These are phyloP conservation scores for Peromyscus attwateri DNA, from an alignment of 2,797 vertebrate genomes.

Conservation along the genomic window DNA sequence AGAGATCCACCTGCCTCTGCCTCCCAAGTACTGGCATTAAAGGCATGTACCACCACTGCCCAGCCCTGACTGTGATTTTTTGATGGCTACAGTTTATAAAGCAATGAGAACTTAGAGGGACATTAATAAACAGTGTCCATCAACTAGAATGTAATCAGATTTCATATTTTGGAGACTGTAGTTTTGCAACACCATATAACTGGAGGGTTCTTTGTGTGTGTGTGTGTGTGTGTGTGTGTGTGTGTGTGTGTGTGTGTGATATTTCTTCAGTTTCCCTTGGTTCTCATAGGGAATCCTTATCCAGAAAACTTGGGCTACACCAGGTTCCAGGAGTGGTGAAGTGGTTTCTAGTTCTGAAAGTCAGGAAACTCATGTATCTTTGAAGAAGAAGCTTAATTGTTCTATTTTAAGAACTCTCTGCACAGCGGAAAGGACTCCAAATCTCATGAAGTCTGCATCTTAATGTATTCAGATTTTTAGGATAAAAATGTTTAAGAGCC, in stretches of 20 bases:
- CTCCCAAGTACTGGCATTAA: too few species aligned
- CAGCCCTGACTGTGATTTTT: background rate
- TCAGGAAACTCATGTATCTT: background rate
- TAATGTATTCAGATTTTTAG: constrained; percentile 43
- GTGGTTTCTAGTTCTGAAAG: constrained; percentile 25
- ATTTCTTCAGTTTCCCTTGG: background rate
- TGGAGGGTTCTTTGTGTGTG: background rate
- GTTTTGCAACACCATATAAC: background rate
- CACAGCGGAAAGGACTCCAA: background rate
- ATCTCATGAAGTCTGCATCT: constrained; percentile 47
- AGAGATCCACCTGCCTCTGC: too few species aligned
- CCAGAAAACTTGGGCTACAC: background rate
- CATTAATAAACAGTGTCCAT: background rate
- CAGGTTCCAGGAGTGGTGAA: background rate
- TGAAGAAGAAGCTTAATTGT: background rate
- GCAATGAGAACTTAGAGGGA: background rate
- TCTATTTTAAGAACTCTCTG: constrained; percentile 35
- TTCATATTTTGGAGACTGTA: background rate
- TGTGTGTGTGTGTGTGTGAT: background rate
- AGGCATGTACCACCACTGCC: too few species aligned
- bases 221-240: background rate
- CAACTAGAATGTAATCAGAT: background rate
- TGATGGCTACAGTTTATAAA: background rate
- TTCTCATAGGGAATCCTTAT: background rate
- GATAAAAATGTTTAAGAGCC: constrained; percentile 13